Conservation (phyloP, 2,113 vertebrate genomes). For the Platysternon megacephalum region DNA sequence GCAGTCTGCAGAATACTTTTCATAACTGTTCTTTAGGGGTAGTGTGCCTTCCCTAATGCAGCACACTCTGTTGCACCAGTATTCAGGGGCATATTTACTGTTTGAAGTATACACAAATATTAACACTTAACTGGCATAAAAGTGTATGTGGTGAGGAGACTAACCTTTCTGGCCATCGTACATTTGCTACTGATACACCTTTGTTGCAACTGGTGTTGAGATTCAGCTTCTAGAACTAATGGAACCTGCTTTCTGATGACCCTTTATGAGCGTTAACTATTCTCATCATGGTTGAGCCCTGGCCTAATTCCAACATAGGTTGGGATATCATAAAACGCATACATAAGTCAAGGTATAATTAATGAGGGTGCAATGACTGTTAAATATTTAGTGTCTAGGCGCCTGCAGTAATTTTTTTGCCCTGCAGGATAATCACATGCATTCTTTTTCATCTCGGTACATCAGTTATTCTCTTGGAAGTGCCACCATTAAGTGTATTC, state of each 20-base stretch:
- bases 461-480: conserved; percentile 48
- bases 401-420: neutral
- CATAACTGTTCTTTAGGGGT: neutral
- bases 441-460: conserved; percentile 37
- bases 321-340: neutral
- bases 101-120: neutral
- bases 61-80: neutral
- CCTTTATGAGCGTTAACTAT: neutral
- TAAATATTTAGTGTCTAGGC: neutral
- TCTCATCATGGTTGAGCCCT: neutral
- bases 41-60: too few species aligned
- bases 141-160: neutral
- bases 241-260: neutral
- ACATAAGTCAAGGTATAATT: neutral
- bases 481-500: conserved; percentile 25
- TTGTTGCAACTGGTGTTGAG: neutral
- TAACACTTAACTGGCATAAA: neutral
- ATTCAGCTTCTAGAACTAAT: neutral
- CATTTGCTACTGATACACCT: neutral
- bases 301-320: neutral
- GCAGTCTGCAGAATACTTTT: neutral
- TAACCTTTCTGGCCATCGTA: neutral
- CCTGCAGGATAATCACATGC: neutral
- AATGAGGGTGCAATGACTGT: neutral
- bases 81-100: too few species aligned